Percentiles rank a stretch among this genome's conserved stretches.
These are phyloP conservation scores for Steatocranus sp. DNA, from an alignment of 2,797 vertebrate genomes.

Conservation along the genomic window DNA sequence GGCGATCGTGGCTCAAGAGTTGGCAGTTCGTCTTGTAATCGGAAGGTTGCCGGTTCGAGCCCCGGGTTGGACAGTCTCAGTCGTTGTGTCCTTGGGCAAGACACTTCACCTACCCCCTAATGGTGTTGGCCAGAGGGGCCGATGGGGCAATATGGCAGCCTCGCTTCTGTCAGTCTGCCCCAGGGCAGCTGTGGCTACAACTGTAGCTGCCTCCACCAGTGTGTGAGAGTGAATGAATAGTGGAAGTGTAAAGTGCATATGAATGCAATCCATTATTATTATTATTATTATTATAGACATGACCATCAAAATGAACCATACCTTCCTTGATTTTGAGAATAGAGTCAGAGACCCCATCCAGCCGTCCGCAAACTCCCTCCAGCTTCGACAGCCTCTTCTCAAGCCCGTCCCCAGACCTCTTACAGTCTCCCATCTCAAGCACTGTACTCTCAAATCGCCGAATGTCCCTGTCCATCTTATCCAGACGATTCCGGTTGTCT, in stretches of 20 bases:
- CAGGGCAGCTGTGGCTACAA: background rate
- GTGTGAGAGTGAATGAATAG: background rate
- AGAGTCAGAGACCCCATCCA: constrained; percentile 82
- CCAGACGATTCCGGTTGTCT: constrained; percentile 79
- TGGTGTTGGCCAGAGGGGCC: accelerated
- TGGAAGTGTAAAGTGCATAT: accelerated
- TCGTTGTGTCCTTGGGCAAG: background rate
- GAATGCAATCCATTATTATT: accelerated
- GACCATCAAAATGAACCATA: background rate
- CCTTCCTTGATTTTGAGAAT: constrained; percentile 85
- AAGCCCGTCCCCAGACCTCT: constrained; percentile 75
- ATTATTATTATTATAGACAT: background rate
- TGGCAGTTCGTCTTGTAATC: accelerated
- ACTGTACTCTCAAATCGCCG: constrained; percentile 68
- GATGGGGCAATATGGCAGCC: accelerated
- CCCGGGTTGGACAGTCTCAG: accelerated
- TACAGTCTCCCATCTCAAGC: constrained; percentile 74
- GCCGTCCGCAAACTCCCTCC: constrained; percentile 83
- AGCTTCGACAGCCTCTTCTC: constrained; percentile 86
- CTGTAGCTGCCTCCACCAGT: background rate
- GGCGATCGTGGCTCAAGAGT: accelerated
- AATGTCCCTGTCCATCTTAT: constrained; percentile 71
- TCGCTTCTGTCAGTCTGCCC: background rate
- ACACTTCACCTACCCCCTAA: background rate
- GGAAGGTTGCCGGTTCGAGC: accelerated